Evolutionary conservation across 92 coral and sea anemone genomes (phyloP).

Genomic region (Desmophyllum pertusum): DNA sequence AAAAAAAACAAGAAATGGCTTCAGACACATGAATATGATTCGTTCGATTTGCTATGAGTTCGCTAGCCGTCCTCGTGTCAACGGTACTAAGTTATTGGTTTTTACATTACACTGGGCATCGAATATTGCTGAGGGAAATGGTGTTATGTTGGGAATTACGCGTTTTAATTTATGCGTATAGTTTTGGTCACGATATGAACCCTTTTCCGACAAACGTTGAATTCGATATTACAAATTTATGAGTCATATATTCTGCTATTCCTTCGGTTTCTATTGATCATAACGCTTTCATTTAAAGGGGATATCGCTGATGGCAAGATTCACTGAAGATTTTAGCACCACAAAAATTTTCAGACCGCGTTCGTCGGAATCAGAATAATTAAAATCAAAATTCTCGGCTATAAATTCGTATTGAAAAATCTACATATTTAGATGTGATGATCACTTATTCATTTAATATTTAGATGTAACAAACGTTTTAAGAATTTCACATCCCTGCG

Average conservation of each 20-base stretch:
- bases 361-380: background rate
- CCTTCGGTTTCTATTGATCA: background rate
- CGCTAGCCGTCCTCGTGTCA: background rate
- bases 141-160: background rate
- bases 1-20: background rate
- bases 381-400: background rate
- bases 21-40: background rate
- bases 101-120: background rate
- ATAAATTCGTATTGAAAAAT: background rate
- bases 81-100: no score
- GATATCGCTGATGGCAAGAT: background rate
- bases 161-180: background rate
- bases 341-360: background rate
- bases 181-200: background rate
- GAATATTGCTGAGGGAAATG: background rate
- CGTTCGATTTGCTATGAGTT: background rate
- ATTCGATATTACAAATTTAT: background rate
- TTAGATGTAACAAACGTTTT: background rate
- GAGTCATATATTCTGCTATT: background rate
- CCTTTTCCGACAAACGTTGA: background rate
- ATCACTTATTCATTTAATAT: no score
- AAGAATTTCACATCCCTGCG: background rate
- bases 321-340: background rate
- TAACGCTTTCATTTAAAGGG: background rate
- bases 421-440: background rate